A percentile compares a stretch with the other conserved stretches of the same genome.
phyloP scores from a whole-genome alignment of 2,113 vertebrate species.

The Spizaetus ornatus region DNA sequence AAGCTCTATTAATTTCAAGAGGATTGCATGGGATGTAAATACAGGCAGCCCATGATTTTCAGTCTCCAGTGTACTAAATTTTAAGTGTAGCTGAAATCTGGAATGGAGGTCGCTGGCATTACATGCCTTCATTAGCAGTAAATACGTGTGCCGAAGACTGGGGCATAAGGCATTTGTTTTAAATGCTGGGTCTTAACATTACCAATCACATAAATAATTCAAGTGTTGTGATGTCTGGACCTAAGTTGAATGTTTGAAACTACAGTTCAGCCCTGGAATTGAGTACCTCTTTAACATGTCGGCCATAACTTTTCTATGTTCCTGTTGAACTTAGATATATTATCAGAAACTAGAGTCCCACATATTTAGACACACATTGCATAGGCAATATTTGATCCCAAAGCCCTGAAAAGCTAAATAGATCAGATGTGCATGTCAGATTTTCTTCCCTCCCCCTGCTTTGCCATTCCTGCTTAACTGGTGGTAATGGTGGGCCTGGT shows the following conservation, averaged over 20 bases:
- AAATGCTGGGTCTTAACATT: neutral
- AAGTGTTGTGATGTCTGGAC: neutral
- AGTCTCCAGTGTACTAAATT: neutral
- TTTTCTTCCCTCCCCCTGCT: neutral
- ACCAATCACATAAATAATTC: conserved; percentile 42
- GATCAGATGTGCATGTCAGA: neutral
- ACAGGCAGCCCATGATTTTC: neutral
- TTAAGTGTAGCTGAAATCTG: neutral
- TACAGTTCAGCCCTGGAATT: neutral
- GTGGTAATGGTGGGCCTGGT: neutral
- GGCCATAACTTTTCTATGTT: neutral
- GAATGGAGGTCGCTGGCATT: neutral
- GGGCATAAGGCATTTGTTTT: neutral
- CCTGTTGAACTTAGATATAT: too few species aligned
- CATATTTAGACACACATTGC: too few species aligned
- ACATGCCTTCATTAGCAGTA: neutral
- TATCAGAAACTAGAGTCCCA: neutral
- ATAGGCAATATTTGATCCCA: neutral
- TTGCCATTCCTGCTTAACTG: neutral
- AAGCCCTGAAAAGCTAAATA: neutral
- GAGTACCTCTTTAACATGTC: neutral
- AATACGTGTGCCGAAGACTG: neutral
- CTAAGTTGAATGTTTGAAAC: neutral
- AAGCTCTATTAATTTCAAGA: neutral
- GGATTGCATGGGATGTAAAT: neutral